These are phyloP conservation scores for Jaculus jaculus DNA, from an alignment of 2,113 vertebrate genomes.

Conservation along the genomic window DNA sequence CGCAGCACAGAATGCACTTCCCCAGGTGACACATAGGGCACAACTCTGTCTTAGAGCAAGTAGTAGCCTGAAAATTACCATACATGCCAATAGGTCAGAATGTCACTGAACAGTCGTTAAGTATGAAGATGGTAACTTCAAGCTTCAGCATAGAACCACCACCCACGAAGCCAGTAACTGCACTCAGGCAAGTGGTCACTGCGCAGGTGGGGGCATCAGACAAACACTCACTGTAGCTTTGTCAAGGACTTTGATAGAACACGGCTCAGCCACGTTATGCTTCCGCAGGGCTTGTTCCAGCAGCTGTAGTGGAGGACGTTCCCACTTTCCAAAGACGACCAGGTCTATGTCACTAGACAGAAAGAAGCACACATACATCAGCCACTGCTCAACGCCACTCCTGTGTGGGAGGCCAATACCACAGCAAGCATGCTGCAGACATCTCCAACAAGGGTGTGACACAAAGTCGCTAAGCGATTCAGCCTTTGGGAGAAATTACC, in stretches of 20 bases:
- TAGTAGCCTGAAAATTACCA: background rate
- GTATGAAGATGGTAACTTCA: background rate
- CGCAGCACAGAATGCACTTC: background rate
- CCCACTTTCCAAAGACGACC: constrained; percentile 98
- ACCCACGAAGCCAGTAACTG: background rate
- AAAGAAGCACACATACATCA: background rate
- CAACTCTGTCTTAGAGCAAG: accelerated
- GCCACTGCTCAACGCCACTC: too few species aligned
- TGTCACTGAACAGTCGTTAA: background rate
- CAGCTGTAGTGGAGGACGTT: constrained; percentile 93
- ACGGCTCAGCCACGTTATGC: constrained; percentile 94
- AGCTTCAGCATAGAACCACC: background rate
- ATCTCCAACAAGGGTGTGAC: accelerated
- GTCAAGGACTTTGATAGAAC: constrained; percentile 98
- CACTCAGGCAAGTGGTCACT: too few species aligned
- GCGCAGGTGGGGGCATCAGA: too few species aligned
- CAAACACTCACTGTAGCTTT: constrained; percentile 93
- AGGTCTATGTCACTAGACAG: constrained; percentile 95
- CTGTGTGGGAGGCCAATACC: accelerated
- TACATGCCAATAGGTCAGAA: background rate
- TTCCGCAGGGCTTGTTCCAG: constrained; percentile 96
- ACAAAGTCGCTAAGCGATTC: accelerated
- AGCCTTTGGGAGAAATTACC: background rate
- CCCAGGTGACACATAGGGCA: accelerated
- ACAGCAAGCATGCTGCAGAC: accelerated